Percentiles rank a stretch among this genome's conserved stretches.
Evolutionary conservation across 2,113 vertebrate species (phyloP).

Genomic region (Bos indicus): DNA sequence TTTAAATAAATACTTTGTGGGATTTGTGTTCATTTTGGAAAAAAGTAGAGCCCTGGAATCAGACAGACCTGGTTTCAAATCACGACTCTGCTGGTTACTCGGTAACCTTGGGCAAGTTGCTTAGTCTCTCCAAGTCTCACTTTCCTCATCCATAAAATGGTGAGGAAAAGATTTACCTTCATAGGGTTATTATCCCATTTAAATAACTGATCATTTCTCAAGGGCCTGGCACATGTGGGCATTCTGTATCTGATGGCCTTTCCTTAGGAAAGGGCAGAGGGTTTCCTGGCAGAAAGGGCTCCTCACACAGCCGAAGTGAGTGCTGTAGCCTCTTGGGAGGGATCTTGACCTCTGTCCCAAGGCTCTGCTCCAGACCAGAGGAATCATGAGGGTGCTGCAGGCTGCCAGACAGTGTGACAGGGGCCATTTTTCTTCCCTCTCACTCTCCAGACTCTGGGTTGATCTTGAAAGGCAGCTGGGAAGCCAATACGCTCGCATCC

Average conservation of each 20-base stretch:
- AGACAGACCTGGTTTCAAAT: neutral
- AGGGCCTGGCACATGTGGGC: conserved; percentile 12
- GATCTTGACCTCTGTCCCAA: conserved; percentile 52
- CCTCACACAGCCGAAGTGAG: conserved; percentile 36
- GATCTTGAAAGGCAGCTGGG: neutral
- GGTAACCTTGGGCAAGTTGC: neutral
- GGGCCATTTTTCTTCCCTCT: conserved; percentile 41
- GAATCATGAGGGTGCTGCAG: conserved; percentile 8
- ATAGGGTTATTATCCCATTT: neutral
- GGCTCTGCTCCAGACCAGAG: conserved; percentile 56
- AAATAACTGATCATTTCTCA: neutral
- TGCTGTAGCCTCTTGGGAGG: conserved; percentile 32
- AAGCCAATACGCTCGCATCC: neutral
- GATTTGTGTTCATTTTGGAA: neutral
- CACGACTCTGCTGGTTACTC: neutral
- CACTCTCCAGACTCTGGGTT: neutral
- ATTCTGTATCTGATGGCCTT: conserved; percentile 37
- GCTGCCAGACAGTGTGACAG: conserved; percentile 39
- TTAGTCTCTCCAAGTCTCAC: neutral
- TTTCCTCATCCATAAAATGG: neutral
- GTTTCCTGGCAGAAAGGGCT: conserved; percentile 45
- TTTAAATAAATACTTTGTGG: neutral
- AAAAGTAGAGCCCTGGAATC: neutral
- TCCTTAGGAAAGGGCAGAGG: conserved; percentile 51
- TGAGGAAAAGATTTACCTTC: neutral